Evolutionary conservation across 1,140 invertebrate genomes (phyloP).

Genomic region (Pachypsylla venusta): DNA sequence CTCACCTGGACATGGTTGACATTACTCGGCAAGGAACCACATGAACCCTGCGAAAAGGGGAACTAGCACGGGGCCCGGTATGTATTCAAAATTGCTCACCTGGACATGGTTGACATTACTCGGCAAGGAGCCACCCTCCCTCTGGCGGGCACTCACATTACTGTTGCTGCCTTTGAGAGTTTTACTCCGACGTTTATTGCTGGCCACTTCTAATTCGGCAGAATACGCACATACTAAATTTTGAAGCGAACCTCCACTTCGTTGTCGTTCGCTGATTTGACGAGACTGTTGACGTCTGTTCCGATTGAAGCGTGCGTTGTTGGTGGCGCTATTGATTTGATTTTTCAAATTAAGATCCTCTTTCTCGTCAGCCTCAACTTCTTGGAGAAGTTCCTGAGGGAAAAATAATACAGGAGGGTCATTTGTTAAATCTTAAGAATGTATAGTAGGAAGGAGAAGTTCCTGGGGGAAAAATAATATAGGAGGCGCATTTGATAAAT

Average conservation of each 20-base stretch:
- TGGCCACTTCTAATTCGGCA: neutral
- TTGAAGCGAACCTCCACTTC: neutral
- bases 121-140: slow-evolving; percentile 46
- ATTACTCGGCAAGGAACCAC: slow-evolving; percentile 41
- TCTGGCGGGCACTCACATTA: slow-evolving; percentile 38
- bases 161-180: neutral
- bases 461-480: too few species aligned
- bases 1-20: slow-evolving; percentile 33
- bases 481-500: too few species aligned
- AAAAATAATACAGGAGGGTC: slow-evolving; percentile 13
- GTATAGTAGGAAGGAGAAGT: too few species aligned
- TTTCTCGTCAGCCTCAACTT: slow-evolving; percentile 41
- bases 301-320: slow-evolving; percentile 15
- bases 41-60: too few species aligned
- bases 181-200: slow-evolving; percentile 6
- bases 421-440: too few species aligned
- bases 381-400: slow-evolving; percentile 38
- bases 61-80: too few species aligned
- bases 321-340: slow-evolving; percentile 9
- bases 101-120: slow-evolving; percentile 38
- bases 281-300: neutral
- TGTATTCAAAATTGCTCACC: too few species aligned
- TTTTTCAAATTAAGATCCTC: slow-evolving; percentile 16
- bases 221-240: neutral
- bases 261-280: neutral